These are phyloP conservation scores for Turritopsis dohrnii DNA, from an alignment of 30 jellyfish, hydroid and myxozoan genomes.

Conservation along the genomic window DNA sequence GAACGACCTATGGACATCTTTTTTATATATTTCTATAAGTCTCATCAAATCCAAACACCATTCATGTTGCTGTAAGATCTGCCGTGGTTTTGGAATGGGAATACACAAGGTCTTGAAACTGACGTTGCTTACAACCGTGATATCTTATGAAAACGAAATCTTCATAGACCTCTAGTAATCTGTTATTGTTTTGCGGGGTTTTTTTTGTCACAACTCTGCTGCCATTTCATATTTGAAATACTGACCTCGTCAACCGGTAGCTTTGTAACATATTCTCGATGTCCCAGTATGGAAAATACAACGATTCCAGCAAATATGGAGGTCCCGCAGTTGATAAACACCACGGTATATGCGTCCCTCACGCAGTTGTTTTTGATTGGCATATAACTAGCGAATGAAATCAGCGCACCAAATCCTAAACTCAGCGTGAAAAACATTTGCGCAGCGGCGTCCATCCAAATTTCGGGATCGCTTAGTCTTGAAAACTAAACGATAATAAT, in stretches of 20 bases:
- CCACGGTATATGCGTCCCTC: slow-evolving; percentile 88
- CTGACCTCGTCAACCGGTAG: slow-evolving; percentile 51
- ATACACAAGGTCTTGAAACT: too few relatives aligned
- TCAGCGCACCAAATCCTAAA: slow-evolving; percentile 91
- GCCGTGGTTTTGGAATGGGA: too few relatives aligned
- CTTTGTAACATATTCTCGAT: slow-evolving; percentile 50
- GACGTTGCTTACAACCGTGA: too few relatives aligned
- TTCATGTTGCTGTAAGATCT: too few relatives aligned
- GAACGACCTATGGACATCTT: too few relatives aligned
- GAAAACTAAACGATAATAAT: slow-evolving; percentile 35
- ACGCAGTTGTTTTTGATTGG: slow-evolving; percentile 87
- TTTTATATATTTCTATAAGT: too few relatives aligned
- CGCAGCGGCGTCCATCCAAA: slow-evolving; percentile 98
- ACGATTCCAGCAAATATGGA: slow-evolving; percentile 93
- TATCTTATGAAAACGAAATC: too few relatives aligned
- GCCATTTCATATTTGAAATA: background rate
- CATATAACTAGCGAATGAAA: slow-evolving; percentile 93
- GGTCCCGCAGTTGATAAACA: slow-evolving; percentile 85
- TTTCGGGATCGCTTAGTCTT: slow-evolving; percentile 56
- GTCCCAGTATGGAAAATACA: slow-evolving; percentile 92
- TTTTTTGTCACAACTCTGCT: background rate
- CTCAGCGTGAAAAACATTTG: slow-evolving; percentile 92
- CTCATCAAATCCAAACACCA: too few relatives aligned
- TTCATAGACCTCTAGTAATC: too few relatives aligned
- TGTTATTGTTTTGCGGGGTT: too few relatives aligned